Percentiles rank a stretch among this genome's conserved stretches.
Conservation (phyloP, 2,113 vertebrate genomes). For the Sarotherodon lohbergeri region DNA sequence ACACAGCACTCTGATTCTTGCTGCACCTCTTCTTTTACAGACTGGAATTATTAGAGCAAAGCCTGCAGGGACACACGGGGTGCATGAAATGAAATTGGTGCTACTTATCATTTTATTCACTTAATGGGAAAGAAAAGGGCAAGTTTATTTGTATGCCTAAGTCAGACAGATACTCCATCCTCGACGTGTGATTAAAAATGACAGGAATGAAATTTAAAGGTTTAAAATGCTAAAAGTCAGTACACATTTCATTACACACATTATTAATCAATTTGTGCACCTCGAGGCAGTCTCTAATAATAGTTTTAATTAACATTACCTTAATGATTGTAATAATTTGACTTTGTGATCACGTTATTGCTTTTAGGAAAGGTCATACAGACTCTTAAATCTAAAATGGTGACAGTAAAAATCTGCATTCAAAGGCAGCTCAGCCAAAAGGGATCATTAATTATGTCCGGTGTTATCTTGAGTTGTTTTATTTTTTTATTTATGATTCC, state of each 20-base stretch:
- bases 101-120: neutral
- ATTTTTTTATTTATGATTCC: neutral
- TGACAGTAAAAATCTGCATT: neutral
- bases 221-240: neutral
- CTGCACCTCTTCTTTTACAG: neutral
- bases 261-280: neutral
- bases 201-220: neutral
- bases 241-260: neutral
- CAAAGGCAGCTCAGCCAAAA: neutral
- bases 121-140: neutral
- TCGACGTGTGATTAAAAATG: neutral
- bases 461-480: neutral
- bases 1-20: neutral
- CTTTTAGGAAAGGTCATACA: neutral
- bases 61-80: neutral
- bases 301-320: neutral
- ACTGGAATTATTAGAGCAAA: neutral
- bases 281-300: neutral
- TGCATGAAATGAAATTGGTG: neutral
- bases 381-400: neutral
- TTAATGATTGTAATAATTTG: neutral
- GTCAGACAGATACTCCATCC: neutral
- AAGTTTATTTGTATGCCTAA: conserved; percentile 3
- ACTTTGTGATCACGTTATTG: neutral
- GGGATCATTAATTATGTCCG: conserved; percentile 28